Evolutionary conservation across 2,888 invertebrate species (phyloP).

Genomic region (Branchinecta sandiegonensis): DNA sequence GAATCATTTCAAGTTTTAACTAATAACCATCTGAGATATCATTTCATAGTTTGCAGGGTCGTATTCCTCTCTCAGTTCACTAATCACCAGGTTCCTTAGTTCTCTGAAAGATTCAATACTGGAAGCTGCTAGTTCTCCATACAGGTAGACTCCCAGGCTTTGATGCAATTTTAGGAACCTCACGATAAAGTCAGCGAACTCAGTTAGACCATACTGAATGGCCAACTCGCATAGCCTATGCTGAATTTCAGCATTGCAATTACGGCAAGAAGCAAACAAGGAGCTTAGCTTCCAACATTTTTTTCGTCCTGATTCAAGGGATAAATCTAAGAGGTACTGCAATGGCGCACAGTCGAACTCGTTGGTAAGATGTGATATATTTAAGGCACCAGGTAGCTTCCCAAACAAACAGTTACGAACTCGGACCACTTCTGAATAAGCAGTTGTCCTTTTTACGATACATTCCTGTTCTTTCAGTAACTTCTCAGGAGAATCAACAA

Average conservation of each 20-base stretch:
- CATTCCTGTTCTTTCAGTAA: not conserved
- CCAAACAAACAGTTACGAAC: not conserved
- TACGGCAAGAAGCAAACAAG: slow-evolving; percentile 17
- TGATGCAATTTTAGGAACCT: slow-evolving; percentile 33
- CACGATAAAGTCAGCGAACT: slow-evolving; percentile 29
- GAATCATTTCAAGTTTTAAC: no score
- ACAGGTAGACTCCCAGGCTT: slow-evolving; percentile 38
- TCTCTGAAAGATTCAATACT: not conserved
- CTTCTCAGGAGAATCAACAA: not conserved
- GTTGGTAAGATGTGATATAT: not conserved
- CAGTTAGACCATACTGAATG: slow-evolving; percentile 31
- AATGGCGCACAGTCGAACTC: not conserved
- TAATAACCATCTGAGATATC: no score
- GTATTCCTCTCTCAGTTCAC: not conserved
- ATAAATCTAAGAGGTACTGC: not conserved
- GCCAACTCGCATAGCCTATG: slow-evolving; percentile 37
- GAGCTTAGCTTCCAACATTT: not conserved
- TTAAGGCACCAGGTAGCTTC: not conserved
- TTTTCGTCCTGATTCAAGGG: not conserved
- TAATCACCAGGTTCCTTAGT: not conserved
- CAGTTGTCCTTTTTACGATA: not conserved
- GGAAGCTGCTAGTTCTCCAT: slow-evolving; percentile 33
- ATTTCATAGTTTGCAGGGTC: not conserved
- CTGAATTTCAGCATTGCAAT: slow-evolving; percentile 31
- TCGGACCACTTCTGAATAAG: not conserved